phyloP scores from a whole-genome alignment of 2,888 invertebrate genomes.

The Rhagium mordax region DNA sequence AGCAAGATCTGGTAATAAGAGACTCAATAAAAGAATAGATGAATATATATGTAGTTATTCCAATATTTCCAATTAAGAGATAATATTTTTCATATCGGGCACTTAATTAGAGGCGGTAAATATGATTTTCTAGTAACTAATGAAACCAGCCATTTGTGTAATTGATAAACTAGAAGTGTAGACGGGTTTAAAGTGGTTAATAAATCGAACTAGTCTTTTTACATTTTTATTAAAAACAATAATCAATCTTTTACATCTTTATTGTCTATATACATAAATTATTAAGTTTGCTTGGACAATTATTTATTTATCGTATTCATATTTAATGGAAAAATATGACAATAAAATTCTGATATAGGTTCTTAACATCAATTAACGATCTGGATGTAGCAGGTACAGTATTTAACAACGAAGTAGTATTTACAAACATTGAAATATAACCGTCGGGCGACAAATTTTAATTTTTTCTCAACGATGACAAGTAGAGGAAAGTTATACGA shows the following conservation, averaged over 20 bases:
- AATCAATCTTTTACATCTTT: constrained; percentile 1
- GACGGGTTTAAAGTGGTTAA: constrained; percentile 14
- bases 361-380: neutral
- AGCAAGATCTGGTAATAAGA: neutral
- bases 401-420: too few species aligned
- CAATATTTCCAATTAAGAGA: constrained; percentile 7
- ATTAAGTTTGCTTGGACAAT: neutral
- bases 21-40: neutral
- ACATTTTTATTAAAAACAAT: neutral
- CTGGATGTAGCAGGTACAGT: too few species aligned
- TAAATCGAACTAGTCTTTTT: constrained; percentile 30
- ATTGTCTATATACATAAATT: constrained; percentile 7
- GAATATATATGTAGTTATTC: neutral
- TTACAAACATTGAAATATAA: too few species aligned
- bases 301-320: neutral
- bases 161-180: constrained; percentile 29
- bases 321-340: neutral
- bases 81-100: neutral
- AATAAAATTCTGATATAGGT: neutral
- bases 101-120: constrained; percentile 15
- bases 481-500: too few species aligned
- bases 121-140: constrained; percentile 36
- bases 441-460: too few species aligned
- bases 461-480: too few species aligned
- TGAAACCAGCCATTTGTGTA: constrained; percentile 31